Base-by-base conservation (phyloP, 92 coral and sea anemone genomes). In the Desmophyllum pertusum region DNA sequence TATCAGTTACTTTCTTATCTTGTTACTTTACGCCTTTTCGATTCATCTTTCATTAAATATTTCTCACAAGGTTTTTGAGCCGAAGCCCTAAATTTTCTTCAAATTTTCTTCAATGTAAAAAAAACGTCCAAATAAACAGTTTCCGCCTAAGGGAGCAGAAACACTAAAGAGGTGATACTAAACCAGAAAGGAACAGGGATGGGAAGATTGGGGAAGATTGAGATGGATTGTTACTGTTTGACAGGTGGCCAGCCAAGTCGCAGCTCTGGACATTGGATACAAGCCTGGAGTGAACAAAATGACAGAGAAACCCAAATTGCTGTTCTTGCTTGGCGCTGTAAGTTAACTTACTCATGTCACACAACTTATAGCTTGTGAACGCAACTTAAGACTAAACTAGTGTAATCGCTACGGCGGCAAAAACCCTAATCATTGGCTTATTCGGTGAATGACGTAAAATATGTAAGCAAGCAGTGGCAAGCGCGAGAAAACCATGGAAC, bases 171-270 rank as follows among this genome's bases (percentile, higher is more conserved):
- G 8, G 21, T 13, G 17, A 15, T 48, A 48, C 1, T 15, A 14
- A 45, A 45, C 14, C 51, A 10, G 11, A 3, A 8, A 45, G 5
- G 11, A 48, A 48, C 53, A 48, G 17, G 53, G 53, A 48, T 48
- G 53, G 53, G 1, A 48, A 48, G 19, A 48, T 48, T 48, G 53
- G 21, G 21, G 53, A 48, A 48, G 53, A 48, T 48, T 48, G 11
- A 2, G 21, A 48, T 15, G 2, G 73, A 17, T 41, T 39, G 78
- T 55, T 42, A 23, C 2, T 70, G 30, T 37, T 27, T 45, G 2
- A 17, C 80, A 97, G 99, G 96, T 97, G 83, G 99, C 99, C 30
- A 97, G 99, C 77, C 99, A 97, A 82, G 99, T 97, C 9, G 99
- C 99, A n/a, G 99, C 98, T 37, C 83, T 97, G 86, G 99, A 97